These are phyloP conservation scores for Agrotis exclamationis DNA, from an alignment of 2,888 invertebrate species.

Conservation along the genomic window DNA sequence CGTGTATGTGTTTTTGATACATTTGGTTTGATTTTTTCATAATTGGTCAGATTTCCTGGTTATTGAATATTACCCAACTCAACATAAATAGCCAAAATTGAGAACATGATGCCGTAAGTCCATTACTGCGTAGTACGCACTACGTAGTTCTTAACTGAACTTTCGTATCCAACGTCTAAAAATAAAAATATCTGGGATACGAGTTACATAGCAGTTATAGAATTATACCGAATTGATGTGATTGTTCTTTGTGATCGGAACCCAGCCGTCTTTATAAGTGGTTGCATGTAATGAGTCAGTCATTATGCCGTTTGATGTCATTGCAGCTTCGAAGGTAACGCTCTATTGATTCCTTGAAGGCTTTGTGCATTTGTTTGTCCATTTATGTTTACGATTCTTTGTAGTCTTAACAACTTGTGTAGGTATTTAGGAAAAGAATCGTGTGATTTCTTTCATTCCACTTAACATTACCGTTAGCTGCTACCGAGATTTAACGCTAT, in stretches of 20 bases:
- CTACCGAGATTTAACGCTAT: slow-evolving; percentile 10
- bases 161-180: slow-evolving; percentile 20
- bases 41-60: background rate
- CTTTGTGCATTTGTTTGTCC: slow-evolving; percentile 47
- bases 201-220: slow-evolving; percentile 7
- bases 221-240: slow-evolving; percentile 22
- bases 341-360: slow-evolving; percentile 43
- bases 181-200: slow-evolving; percentile 29
- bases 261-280: slow-evolving; percentile 21
- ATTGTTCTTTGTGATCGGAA: slow-evolving; percentile 25
- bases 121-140: slow-evolving; percentile 12
- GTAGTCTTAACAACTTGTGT: slow-evolving; percentile 11
- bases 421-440: slow-evolving; percentile 15
- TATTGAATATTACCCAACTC: background rate
- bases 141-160: slow-evolving; percentile 34
- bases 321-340: slow-evolving; percentile 50
- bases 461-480: slow-evolving; percentile 32
- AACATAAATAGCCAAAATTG: slow-evolving; percentile 4
- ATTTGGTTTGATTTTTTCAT: background rate
- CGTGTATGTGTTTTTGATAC: background rate
- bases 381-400: slow-evolving; percentile 32
- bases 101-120: background rate
- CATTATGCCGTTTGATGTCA: slow-evolving; percentile 50
- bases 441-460: slow-evolving; percentile 10
- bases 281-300: slow-evolving; percentile 33